phyloP scores from a whole-genome alignment of 1,140 invertebrate genomes.

The Brachionus calyciflorus region DNA sequence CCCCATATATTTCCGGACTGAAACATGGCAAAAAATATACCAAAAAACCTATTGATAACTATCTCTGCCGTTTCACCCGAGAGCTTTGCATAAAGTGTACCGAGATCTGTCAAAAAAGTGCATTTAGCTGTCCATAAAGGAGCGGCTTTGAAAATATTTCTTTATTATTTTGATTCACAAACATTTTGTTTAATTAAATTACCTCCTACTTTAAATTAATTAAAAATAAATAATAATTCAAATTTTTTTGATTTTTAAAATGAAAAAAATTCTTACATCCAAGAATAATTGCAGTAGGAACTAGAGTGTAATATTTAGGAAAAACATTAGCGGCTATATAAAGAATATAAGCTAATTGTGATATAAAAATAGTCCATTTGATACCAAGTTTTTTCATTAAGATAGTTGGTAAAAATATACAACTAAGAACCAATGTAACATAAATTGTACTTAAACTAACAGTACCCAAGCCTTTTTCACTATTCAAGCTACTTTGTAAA shows the following conservation, averaged over 20 bases:
- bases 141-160: slow-evolving; percentile 76
- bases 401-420: slow-evolving; percentile 81
- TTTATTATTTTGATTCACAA: too few relatives aligned
- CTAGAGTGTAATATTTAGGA: slow-evolving; percentile 66
- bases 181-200: too few relatives aligned
- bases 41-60: slow-evolving; percentile 90
- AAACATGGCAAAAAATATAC: slow-evolving; percentile 95
- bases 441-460: slow-evolving; percentile 75
- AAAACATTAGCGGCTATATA: slow-evolving; percentile 91
- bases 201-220: slow-evolving; percentile 35
- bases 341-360: slow-evolving; percentile 84
- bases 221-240: not conserved
- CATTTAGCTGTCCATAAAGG: slow-evolving; percentile 95
- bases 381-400: slow-evolving; percentile 79
- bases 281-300: slow-evolving; percentile 70
- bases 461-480: slow-evolving; percentile 24
- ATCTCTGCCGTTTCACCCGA: slow-evolving; percentile 72
- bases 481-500: slow-evolving; percentile 45
- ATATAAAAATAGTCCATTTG: slow-evolving; percentile 87
- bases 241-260: slow-evolving; percentile 46
- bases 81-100: slow-evolving; percentile 68
- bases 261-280: slow-evolving; percentile 60
- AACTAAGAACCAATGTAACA: slow-evolving; percentile 80
- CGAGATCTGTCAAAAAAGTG: slow-evolving; percentile 87
- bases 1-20: slow-evolving; percentile 75